phyloP scores from a whole-genome alignment of 2,888 invertebrate genomes.

The Poecilus cupreus region DNA sequence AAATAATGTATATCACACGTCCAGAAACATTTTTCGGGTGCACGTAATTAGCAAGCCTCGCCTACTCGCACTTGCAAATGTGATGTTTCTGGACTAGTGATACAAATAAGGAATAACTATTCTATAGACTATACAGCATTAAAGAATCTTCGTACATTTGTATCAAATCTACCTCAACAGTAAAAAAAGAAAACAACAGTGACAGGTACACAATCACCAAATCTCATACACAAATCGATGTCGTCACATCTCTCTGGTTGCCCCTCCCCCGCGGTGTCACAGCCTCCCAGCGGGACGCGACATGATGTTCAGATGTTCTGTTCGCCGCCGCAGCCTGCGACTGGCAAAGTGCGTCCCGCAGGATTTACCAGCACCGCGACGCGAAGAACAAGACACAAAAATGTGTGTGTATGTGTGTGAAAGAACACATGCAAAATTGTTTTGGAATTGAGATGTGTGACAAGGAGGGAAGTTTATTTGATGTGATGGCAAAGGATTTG shows the following conservation, averaged over 20 bases:
- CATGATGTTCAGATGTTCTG: constrained; percentile 23
- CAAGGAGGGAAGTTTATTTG: constrained; percentile 1
- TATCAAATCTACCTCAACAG: not conserved
- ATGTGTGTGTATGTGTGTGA: not conserved
- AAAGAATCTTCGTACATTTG: not conserved
- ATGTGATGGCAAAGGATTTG: not conserved
- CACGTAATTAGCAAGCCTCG: too few species aligned
- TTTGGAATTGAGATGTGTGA: constrained; percentile 24
- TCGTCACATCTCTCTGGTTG: not conserved
- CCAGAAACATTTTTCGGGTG: too few species aligned
- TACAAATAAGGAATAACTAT: too few species aligned
- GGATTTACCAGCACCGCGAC: not conserved
- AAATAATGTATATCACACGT: too few species aligned
- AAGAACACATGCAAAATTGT: constrained; percentile 32
- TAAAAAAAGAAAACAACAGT: constrained; percentile 1
- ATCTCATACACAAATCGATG: constrained; percentile 25
- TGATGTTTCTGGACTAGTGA: not conserved
- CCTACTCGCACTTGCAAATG: too few species aligned
- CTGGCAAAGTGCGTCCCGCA: constrained; percentile 5
- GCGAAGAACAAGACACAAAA: not conserved
- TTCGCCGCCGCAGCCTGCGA: not conserved
- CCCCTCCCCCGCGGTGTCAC: not conserved
- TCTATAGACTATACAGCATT: too few species aligned
- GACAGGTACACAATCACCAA: constrained; percentile 32
- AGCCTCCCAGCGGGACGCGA: not conserved